Evolutionary conservation across 2,797 vertebrate genomes (phyloP).

Genomic region (Cuculus canorus): DNA sequence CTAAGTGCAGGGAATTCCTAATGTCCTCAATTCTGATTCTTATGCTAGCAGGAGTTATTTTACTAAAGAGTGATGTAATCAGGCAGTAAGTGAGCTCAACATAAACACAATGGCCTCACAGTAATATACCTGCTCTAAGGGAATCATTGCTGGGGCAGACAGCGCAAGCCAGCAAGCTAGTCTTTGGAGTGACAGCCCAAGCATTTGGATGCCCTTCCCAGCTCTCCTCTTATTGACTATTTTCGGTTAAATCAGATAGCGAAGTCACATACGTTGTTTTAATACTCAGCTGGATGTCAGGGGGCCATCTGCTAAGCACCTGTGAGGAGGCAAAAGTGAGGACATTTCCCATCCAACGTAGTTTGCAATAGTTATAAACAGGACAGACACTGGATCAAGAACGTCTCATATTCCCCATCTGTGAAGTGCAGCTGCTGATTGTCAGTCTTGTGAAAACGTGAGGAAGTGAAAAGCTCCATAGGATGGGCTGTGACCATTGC

Average conservation of each 20-base stretch:
- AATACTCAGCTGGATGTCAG: background rate
- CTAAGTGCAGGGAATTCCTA: background rate
- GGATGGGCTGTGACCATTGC: background rate
- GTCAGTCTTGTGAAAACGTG: background rate
- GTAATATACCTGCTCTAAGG: background rate
- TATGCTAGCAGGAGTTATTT: background rate
- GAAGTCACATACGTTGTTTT: background rate
- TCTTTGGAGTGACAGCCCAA: background rate
- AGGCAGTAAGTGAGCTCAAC: background rate
- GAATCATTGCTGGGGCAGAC: background rate
- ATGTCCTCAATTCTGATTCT: background rate
- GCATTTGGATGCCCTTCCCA: background rate
- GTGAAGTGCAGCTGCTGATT: background rate
- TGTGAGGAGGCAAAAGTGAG: background rate
- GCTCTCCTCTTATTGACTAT: background rate
- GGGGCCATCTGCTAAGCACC: background rate
- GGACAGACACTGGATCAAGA: background rate
- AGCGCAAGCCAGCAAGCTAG: rapidly evolving
- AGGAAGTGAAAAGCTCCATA: background rate
- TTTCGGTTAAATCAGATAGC: background rate
- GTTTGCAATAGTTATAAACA: background rate
- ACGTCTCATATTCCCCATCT: background rate
- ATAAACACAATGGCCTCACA: background rate
- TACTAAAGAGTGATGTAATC: background rate
- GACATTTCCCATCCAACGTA: rapidly evolving